Evolutionary conservation across 2,797 vertebrate genomes (phyloP), one percentile per base, ranked within the genome.

Genomic region (Poeciliopsis gracilis): DNA sequence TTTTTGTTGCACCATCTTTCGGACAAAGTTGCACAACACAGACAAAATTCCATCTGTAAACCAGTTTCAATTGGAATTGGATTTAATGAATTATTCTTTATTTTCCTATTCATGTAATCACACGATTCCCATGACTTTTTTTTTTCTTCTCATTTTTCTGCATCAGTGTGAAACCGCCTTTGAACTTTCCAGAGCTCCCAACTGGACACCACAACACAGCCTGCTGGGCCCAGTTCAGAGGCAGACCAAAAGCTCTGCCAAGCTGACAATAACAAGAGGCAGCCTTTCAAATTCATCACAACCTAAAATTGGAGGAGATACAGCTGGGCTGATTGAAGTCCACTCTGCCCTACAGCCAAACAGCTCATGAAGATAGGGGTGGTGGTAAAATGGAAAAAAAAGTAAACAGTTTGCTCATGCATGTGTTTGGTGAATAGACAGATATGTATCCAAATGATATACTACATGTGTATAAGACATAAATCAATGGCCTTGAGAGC

Each of bases 191-290:
- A 49, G 18, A 51, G 30, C 45, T 72, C 28, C 78, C 73, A 67
- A 66, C 5, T 69, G 51, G 66, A 67, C 18, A 72, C 43, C 75
- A 51, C 51, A n/a, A 28, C 61, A n/a, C 66, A 72, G 57, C 57
- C 15, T 49, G 63, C 55, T 77, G 74, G 51, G 38, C 28, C 59
- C 38, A 59, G 63, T 72, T 80, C 63, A 61, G 59, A 67, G 45
- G 23, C 73, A 61, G 33, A 51, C 20, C 38, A 57, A 15, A 18
- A 33, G 20, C 55, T 71, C 36, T 71, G 67, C 41, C 41, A 70
- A 43, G 13, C 67, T 45, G 46, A 46, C 76, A 47, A 61, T 23
- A 59, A 77, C 69, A 33, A 47, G 18, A 47, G 41, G 30, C 18
- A 59, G 41, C 23, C 46, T 59, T 61, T 72, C 67, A 72, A 36